Base-by-base conservation (phyloP, 2,113 vertebrate genomes). In the Callopanchax toddi region DNA sequence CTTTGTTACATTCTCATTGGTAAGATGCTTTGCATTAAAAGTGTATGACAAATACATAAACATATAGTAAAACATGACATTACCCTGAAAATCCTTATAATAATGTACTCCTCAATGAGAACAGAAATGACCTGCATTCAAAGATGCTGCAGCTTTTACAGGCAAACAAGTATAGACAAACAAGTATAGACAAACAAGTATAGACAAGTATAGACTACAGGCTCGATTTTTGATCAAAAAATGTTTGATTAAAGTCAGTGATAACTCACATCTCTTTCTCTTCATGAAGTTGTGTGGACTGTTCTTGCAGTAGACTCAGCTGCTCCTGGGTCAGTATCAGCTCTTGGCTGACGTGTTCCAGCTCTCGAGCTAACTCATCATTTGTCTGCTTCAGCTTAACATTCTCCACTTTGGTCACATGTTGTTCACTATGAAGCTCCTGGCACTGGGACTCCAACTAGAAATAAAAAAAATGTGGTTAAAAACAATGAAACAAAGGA, bases 261-360 rank as follows among this genome's bases (percentile, higher is more conserved):
- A 11, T 5, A 1, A 87, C 95, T 93, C 86, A 97, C 96, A 94
- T 90, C 92, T 98, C 96, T 76, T 94, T 94, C 61, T 97, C 94
- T 67, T 96, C 92, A 0, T 95, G 92, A 5, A 97, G 91, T 0
- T 63, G 86, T 34, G 86, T 75, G 0, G 94, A 89, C 82, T 96
- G 93, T 8, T 93, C 85, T 67, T 96, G 95, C n/a, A 98, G 92
- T 23, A 91, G 57, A 29, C 87, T 63, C 68, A 98, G 88, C 85
- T 97, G 95, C 21, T 93, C 91, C 73, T 96, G 96, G 0, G 95
- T 91, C 0, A 89, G 58, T 5, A 52, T 64, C 26, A 98, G 89
- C 54, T 97, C 93, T 0, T 82, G 88, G 17, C 90, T 87, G 1
- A 91, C 94, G 59, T 81, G 82, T 16, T 95, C 94, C 79, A 99